Evolutionary conservation across 1,140 invertebrate species (phyloP), one percentile per base, ranked within the genome.

Genomic region (Cotesia vestalis): DNA sequence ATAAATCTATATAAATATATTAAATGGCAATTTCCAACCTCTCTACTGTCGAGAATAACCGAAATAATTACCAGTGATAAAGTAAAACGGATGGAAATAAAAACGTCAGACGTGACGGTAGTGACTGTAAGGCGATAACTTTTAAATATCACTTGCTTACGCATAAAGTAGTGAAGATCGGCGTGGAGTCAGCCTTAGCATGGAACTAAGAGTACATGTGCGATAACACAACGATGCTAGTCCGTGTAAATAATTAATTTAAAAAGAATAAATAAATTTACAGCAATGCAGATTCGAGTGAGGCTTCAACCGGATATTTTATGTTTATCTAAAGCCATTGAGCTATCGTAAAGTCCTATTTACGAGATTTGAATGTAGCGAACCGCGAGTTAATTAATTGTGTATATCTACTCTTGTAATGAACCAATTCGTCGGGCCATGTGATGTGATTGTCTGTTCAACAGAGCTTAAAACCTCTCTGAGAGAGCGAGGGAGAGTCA

Each of bases 1-100:
- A 20, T 36, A 57, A 38, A 69, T 59, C 12, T 20, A 55, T 57
- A 69, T 69, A 69, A 69, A n/a, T n/a, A 69, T 69, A 69, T 69
- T 35, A 35, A 69, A 60, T 60, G 17, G 67, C 35, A 35, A 38
- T 69, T 36, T 34, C 12, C 53, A 69, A 14, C 36, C 67, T 20
- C 27, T 57, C 52, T 6, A 2, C 8, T 12, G 4, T 27, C n/a
- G 4, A 61, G 34, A 61, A 40, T 6, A 40, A 40, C 38, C 2
- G 9, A 9, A 40, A 40, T 40, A 1, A 40, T 6, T 9, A 8
- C 4, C 38, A 9, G 38, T 6, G 38, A 40, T 40, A 40, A 40
- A 40, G 9, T 8, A 8, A 40, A 40, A 40, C 38, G 8, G 11
- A 2, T 46, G 11, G 3, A 46, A 46, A 46, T 46, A 46, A 46